Percentiles rank a stretch among this genome's conserved stretches.
These are phyloP conservation scores for Tetraodon nigroviridis DNA, from an alignment of 2,113 vertebrate species.

Conservation along the genomic window DNA sequence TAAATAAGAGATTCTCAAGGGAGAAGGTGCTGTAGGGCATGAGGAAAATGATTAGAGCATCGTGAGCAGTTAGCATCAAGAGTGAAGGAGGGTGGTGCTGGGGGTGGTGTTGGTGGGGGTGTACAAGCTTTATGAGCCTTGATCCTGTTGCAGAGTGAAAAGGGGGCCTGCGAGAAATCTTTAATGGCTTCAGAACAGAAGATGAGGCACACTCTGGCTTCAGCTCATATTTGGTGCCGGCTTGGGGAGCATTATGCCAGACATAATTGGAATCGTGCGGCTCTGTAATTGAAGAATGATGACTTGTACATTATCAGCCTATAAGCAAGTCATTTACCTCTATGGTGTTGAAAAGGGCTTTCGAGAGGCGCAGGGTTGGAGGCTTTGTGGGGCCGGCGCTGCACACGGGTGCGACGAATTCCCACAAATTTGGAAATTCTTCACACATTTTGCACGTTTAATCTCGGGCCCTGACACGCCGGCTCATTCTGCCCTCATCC, in stretches of 20 bases:
- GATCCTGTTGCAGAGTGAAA: conserved; percentile 37
- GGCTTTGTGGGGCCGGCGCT: conserved; percentile 15
- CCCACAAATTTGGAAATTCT: conserved; percentile 43
- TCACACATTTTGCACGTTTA: conserved; percentile 36
- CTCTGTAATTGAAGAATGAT: conserved; percentile 48
- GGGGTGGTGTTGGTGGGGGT: conserved; percentile 36
- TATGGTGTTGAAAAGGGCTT: conserved; percentile 38
- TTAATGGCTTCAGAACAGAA: conserved; percentile 39
- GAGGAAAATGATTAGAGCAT: conserved; percentile 55
- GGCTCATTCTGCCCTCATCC: conserved; percentile 45
- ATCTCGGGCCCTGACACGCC: conserved; percentile 33
- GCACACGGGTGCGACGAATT: conserved; percentile 33
- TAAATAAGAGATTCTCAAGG: conserved; percentile 55
- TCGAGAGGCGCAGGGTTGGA: conserved; percentile 38
- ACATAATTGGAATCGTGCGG: conserved; percentile 45
- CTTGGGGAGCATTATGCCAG: conserved; percentile 31
- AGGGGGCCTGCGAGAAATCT: conserved; percentile 41
- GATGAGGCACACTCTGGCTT: conserved; percentile 39
- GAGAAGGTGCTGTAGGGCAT: conserved; percentile 38
- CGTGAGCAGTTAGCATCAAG: conserved; percentile 54
- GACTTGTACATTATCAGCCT: conserved; percentile 38
- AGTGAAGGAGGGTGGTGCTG: conserved; percentile 34
- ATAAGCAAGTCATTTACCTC: conserved; percentile 48
- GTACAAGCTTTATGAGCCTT: conserved; percentile 47
- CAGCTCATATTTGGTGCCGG: conserved; percentile 28